A percentile compares a stretch with the other conserved stretches of the same genome.
phyloP scores from a whole-genome alignment of 2,797 vertebrate genomes.

The Nannoperca obscura region DNA sequence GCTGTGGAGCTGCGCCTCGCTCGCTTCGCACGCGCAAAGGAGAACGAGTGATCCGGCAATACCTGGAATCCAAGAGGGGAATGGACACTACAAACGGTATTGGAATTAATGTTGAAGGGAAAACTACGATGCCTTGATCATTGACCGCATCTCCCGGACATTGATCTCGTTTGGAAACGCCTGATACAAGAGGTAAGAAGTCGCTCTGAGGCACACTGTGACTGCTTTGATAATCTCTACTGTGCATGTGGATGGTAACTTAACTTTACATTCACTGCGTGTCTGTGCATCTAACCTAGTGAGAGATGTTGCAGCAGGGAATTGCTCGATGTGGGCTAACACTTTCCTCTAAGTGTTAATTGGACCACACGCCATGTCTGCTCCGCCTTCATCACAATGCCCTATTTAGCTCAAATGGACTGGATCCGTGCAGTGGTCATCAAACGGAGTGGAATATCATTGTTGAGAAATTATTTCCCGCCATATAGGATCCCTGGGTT shows the following conservation, averaged over 20 bases:
- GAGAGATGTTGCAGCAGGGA: background rate
- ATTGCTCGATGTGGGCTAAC: too few relatives aligned
- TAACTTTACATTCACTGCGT: background rate
- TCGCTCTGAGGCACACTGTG: constrained; percentile 3
- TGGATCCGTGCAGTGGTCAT: constrained; percentile 21
- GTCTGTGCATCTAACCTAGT: too few relatives aligned
- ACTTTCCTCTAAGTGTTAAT: background rate
- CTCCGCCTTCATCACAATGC: constrained; percentile 13
- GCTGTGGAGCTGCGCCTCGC: constrained; percentile 13
- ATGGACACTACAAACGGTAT: constrained; percentile 45
- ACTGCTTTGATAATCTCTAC: background rate
- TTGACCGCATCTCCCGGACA: constrained; percentile 5
- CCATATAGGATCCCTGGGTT: background rate
- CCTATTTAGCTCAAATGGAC: constrained; percentile 16
- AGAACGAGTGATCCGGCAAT: constrained; percentile 6
- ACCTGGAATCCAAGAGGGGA: background rate
- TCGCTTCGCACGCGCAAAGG: constrained; percentile 16
- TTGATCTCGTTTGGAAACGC: background rate
- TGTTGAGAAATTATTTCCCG: background rate
- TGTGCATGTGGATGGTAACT: background rate
- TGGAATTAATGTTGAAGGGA: constrained; percentile 45
- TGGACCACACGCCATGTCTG: background rate
- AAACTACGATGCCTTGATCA: constrained; percentile 24
- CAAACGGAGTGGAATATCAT: constrained; percentile 7
- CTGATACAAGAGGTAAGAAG: constrained; percentile 53